Conservation (phyloP, 2,888 invertebrate species). For the Cephus rjabovi region DNA sequence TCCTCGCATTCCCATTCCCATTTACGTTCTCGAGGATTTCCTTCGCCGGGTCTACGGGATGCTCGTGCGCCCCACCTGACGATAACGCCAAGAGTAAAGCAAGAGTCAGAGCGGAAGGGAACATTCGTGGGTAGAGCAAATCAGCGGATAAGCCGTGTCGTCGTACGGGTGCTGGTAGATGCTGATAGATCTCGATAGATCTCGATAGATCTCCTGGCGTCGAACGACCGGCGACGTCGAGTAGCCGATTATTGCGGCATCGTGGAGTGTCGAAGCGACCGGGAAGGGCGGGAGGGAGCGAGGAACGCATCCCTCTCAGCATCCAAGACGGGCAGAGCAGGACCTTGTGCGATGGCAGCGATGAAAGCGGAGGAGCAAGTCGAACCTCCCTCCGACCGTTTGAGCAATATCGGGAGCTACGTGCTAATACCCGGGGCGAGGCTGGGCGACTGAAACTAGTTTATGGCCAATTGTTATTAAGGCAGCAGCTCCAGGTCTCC, state of each 20-base stretch:
- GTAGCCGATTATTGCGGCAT: too few relatives aligned
- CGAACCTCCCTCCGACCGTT: too few relatives aligned
- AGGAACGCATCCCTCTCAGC: not conserved
- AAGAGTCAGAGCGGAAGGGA: not conserved
- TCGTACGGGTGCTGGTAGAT: too few relatives aligned
- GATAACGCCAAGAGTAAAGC: not conserved
- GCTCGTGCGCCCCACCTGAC: conserved; percentile 22
- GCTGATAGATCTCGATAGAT: too few relatives aligned
- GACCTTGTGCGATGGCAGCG: not conserved
- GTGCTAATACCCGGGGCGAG: conserved; percentile 50
- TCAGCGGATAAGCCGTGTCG: too few relatives aligned
- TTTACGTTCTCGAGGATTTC: too few relatives aligned
- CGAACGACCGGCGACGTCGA: too few relatives aligned
- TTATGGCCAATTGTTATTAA: conserved; percentile 60
- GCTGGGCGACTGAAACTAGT: conserved; percentile 48
- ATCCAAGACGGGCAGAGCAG: not conserved
- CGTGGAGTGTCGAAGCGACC: too few relatives aligned
- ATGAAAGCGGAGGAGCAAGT: not conserved
- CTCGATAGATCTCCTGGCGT: too few relatives aligned
- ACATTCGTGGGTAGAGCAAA: too few relatives aligned
- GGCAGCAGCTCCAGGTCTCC: conserved; percentile 22
- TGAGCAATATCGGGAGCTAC: conserved; percentile 33
- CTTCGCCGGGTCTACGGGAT: conserved; percentile 9
- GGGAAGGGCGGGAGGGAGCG: not conserved
- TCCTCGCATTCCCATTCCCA: too few relatives aligned